These are phyloP conservation scores for Mustela lutreola DNA, from an alignment of 2,113 vertebrate species.

Conservation along the genomic window DNA sequence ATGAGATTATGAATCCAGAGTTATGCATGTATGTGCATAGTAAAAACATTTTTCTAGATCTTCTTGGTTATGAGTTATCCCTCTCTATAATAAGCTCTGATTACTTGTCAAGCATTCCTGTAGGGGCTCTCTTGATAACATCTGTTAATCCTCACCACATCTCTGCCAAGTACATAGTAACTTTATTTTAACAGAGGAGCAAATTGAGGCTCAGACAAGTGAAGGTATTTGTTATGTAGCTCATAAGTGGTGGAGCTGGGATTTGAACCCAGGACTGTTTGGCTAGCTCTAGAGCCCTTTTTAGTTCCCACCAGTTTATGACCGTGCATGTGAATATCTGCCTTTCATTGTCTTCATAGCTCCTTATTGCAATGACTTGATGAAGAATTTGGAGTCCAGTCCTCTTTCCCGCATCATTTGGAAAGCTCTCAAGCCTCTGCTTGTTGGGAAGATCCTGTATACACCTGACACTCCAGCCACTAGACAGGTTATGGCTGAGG, in stretches of 20 bases:
- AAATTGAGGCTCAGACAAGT: neutral
- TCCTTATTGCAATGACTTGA: conserved; percentile 96
- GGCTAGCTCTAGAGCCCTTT: neutral
- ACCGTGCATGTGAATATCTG: neutral
- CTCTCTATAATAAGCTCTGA: neutral
- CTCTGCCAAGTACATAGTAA: conserved; percentile 12
- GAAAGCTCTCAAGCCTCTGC: conserved; percentile 96
- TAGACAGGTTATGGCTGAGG: conserved; percentile 94
- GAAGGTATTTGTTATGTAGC: neutral
- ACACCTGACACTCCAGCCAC: conserved; percentile 95
- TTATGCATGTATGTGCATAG: neutral
- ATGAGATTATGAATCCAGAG: neutral
- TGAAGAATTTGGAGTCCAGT: conserved; percentile 96
- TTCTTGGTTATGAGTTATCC: neutral
- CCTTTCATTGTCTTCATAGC: conserved; percentile 84
- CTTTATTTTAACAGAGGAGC: conserved; percentile 27
- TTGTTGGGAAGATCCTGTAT: conserved; percentile 98
- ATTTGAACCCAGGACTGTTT: neutral
- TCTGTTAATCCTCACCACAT: neutral
- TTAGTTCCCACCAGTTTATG: neutral
- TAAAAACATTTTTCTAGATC: neutral
- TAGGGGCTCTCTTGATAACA: neutral
- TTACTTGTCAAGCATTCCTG: conserved; percentile 15
- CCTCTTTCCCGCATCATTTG: conserved; percentile 98
- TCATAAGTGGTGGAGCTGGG: neutral